Percentiles rank a stretch among this genome's conserved stretches.
phyloP scores from a whole-genome alignment of 2,113 vertebrate genomes.

The Pelecanus crispus region DNA sequence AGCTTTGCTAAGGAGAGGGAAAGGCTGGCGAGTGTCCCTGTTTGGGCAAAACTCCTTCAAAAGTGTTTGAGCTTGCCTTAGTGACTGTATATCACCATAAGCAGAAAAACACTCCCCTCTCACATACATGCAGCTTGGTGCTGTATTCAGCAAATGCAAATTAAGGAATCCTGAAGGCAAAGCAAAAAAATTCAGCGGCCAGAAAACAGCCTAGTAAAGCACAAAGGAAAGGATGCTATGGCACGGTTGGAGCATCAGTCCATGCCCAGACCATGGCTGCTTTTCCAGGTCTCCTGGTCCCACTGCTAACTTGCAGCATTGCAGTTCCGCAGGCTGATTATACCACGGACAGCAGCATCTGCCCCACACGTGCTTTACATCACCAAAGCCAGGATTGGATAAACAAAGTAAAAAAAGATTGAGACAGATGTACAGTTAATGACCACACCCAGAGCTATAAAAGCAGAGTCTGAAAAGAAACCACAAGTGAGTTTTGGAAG shows the following conservation, averaged over 20 bases:
- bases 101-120: not conserved
- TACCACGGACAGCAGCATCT: not conserved
- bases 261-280: not conserved
- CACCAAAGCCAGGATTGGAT: not conserved
- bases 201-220: not conserved
- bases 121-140: not conserved
- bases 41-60: not conserved
- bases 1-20: not conserved
- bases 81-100: fast-evolving
- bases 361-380: not conserved
- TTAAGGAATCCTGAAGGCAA: not conserved
- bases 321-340: not conserved
- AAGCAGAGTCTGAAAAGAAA: not conserved
- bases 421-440: not conserved
- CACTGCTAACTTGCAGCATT: not conserved
- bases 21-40: not conserved
- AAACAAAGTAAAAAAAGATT: not conserved
- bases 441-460: not conserved
- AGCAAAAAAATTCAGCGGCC: not conserved
- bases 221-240: not conserved
- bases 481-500: not conserved
- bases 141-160: not conserved
- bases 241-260: not conserved
- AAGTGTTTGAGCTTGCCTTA: fast-evolving
- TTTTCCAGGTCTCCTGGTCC: not conserved